These are phyloP conservation scores for Scarus forsteni DNA, from an alignment of 2,797 vertebrate genomes.

Conservation along the genomic window DNA sequence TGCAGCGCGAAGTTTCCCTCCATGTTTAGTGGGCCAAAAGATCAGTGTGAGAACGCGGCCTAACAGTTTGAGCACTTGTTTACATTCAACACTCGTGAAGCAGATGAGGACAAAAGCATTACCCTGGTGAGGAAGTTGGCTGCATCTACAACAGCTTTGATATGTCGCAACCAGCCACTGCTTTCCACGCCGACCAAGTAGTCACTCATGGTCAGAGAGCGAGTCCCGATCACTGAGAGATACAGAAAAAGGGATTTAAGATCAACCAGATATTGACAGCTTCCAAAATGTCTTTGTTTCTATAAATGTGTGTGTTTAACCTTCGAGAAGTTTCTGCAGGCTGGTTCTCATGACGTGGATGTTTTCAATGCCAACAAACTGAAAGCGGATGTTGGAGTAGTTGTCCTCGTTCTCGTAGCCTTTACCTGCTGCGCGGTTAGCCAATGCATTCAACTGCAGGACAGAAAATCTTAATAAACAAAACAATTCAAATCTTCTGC, in stretches of 20 bases:
- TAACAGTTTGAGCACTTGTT: too few relatives aligned
- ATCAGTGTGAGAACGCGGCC: too few relatives aligned
- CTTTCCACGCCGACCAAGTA: constrained; percentile 93
- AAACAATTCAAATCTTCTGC: not conserved
- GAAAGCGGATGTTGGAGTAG: constrained; percentile 98
- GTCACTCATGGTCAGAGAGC: constrained; percentile 91
- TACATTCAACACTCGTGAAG: too few relatives aligned
- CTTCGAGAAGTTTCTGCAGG: constrained; percentile 96
- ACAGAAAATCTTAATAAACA: not conserved
- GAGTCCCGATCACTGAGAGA: constrained; percentile 88
- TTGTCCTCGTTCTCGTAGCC: constrained; percentile 99
- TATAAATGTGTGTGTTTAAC: constrained; percentile 64
- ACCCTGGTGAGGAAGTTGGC: constrained; percentile 94
- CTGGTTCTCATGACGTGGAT: constrained; percentile 98
- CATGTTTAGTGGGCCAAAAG: too few relatives aligned
- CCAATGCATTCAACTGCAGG: constrained; percentile 93
- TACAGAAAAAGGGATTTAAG: constrained; percentile 9
- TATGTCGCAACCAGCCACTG: constrained; percentile 95
- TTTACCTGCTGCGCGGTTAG: constrained; percentile 98
- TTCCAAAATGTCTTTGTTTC: not conserved
- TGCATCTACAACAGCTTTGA: constrained; percentile 95
- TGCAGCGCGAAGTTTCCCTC: too few relatives aligned
- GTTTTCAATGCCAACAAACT: constrained; percentile 99
- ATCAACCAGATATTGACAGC: not conserved
- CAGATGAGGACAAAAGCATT: constrained; percentile 20